Base-by-base conservation (phyloP, 2,888 invertebrate species). In the Pardosa pseudoannulata region DNA sequence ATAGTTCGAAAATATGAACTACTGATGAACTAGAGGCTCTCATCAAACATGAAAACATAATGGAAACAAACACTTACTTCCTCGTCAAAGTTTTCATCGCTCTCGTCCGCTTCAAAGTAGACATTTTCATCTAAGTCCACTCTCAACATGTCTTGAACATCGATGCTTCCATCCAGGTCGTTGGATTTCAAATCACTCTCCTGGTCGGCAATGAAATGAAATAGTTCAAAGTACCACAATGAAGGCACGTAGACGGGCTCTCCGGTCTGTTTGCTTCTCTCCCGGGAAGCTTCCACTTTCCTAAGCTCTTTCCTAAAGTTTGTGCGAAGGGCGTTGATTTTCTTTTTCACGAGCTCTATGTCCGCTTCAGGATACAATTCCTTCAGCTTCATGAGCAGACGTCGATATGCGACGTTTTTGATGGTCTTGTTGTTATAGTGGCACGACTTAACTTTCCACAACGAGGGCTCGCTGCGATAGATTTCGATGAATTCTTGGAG, bases 401-500 rank as follows among this genome's bases (percentile, higher is more conserved):
- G 31, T 5, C 72, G 9, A 16, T 83, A 83, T 11, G 83, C 83
- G 16, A 39, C 13, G 67, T 78, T 78, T 56, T 83, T 83, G 56
- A 83, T 65, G 16, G 78, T 46, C 62, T 78, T 78, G 67, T 83
- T 83, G 56, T 83, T 83, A 78, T 83, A 83, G 39, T 72, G 65
- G 56, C 36, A 28, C 0, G 67, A 78, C 5, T 78, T 39, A 16
- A 83, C 78, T 36, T 83, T 83, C 83, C 83, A 83, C 71, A 83
- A n/a, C 1, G 83, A 78, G 0, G 72, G 76, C 31, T 83, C 83
- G 23, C 72, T 83, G 50, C 72, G 72, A 70, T 83, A 83, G 28
- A 83, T 78, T 23, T 83, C 83, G 67, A 83, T 83, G 56, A 83
- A 83, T 23, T 83, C 83, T 28, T 83, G 76, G n/a, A 83, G 65